These are phyloP conservation scores for Conus betulinus DNA, from an alignment of 1,140 invertebrate species.

Conservation along the genomic window DNA sequence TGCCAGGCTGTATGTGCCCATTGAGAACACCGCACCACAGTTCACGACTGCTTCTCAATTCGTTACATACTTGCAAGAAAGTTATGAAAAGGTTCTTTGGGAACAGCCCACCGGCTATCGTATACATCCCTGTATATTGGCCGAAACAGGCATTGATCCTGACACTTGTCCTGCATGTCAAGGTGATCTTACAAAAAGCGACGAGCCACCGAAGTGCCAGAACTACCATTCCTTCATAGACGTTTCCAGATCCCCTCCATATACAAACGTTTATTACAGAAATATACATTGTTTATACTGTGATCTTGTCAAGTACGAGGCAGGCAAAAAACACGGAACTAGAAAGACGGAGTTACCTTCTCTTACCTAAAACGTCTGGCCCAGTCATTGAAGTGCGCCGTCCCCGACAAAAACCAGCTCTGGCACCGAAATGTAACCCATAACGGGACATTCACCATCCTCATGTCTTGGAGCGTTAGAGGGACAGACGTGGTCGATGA, in stretches of 20 bases:
- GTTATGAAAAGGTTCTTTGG: not conserved
- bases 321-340: not conserved
- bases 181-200: no score
- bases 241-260: not conserved
- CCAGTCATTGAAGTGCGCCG: not conserved
- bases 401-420: not conserved
- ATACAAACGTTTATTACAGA: not conserved
- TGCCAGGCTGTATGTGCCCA: not conserved
- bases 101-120: not conserved
- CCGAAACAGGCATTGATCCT: no score
- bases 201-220: not conserved
- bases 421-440: not conserved
- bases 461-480: not conserved
- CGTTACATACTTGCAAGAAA: not conserved
- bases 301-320: not conserved
- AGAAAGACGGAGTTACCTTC: not conserved
- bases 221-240: not conserved
- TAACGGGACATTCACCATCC: not conserved
- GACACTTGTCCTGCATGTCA: no score
- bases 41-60: not conserved
- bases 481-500: not conserved
- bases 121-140: not conserved
- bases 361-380: not conserved
- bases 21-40: not conserved
- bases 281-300: not conserved